Percentiles rank a stretch among this genome's conserved stretches.
Conservation (phyloP, 2,113 vertebrate genomes). For the Euleptes europaea region DNA sequence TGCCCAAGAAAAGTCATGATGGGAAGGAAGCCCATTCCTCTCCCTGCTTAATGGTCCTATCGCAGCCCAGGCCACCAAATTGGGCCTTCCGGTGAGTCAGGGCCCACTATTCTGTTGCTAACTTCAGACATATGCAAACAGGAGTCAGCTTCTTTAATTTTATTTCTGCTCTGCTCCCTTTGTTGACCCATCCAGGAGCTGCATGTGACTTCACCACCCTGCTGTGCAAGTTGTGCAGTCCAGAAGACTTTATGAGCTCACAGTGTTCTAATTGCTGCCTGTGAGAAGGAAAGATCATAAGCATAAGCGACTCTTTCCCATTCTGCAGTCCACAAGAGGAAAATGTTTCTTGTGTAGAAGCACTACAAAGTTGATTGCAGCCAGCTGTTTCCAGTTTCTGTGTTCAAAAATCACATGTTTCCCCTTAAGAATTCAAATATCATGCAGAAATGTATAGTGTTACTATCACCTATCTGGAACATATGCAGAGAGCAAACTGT, state of each 20-base stretch:
- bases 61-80: too few relatives aligned
- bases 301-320: not conserved
- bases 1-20: too few relatives aligned
- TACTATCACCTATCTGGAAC: slow-evolving; percentile 39
- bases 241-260: not conserved
- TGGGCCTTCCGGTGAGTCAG: too few relatives aligned
- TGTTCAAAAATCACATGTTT: slow-evolving; percentile 16
- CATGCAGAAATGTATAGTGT: slow-evolving; percentile 17
- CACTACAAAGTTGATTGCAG: not conserved
- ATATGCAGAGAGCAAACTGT: slow-evolving; percentile 8
- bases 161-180: not conserved
- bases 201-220: not conserved
- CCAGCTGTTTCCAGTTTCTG: slow-evolving; percentile 30
- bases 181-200: not conserved
- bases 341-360: not conserved
- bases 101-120: too few relatives aligned
- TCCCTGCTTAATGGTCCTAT: too few relatives aligned
- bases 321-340: not conserved
- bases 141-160: not conserved
- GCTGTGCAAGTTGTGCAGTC: not conserved
- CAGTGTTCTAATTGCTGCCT: not conserved
- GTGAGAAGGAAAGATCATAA: not conserved
- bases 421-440: not conserved
- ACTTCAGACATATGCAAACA: not conserved
- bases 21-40: too few relatives aligned